Percentiles rank a stretch among this genome's conserved stretches.
Evolutionary conservation across 2,888 invertebrate species (phyloP).

Genomic region (Leucoma salicis): DNA sequence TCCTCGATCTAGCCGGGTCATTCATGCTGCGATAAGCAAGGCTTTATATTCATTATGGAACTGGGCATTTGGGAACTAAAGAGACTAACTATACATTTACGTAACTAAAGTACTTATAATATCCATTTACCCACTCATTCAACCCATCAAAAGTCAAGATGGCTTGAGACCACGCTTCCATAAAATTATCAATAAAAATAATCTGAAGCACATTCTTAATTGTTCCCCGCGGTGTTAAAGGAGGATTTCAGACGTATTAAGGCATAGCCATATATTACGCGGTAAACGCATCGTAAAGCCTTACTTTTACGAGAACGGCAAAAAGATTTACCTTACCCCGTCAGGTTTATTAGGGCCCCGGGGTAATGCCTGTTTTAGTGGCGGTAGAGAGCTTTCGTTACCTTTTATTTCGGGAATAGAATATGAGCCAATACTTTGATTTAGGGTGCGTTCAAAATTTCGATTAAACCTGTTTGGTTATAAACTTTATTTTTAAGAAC

Average conservation of each 20-base stretch:
- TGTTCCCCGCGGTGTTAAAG: constrained; percentile 16
- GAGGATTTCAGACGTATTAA: constrained; percentile 17
- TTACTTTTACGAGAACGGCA: constrained; percentile 49
- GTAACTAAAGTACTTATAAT: too few relatives aligned
- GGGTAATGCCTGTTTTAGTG: constrained; percentile 33
- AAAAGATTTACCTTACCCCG: constrained; percentile 49
- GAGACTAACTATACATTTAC: too few relatives aligned
- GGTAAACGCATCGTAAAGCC: constrained; percentile 53
- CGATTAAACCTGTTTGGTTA: not conserved
- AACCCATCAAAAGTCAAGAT: not conserved
- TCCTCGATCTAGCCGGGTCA: too few relatives aligned
- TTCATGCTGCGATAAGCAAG: too few relatives aligned
- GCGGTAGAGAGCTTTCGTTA: constrained; percentile 23
- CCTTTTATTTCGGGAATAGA: constrained; percentile 32
- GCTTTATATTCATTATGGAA: too few relatives aligned
- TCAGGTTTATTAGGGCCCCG: constrained; percentile 42
- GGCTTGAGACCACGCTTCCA: constrained; percentile 14
- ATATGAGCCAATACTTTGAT: constrained; percentile 31
- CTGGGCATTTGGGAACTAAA: too few relatives aligned
- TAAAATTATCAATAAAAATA: constrained; percentile 49
- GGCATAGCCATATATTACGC: constrained; percentile 30
- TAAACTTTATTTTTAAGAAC: too few relatives aligned
- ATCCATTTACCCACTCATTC: constrained; percentile 3
- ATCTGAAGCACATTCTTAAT: constrained; percentile 33
- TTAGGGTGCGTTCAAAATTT: constrained; percentile 8